These are phyloP conservation scores for Lasioglossum villosulum DNA, from an alignment of 2,888 invertebrate species.

Conservation along the genomic window DNA sequence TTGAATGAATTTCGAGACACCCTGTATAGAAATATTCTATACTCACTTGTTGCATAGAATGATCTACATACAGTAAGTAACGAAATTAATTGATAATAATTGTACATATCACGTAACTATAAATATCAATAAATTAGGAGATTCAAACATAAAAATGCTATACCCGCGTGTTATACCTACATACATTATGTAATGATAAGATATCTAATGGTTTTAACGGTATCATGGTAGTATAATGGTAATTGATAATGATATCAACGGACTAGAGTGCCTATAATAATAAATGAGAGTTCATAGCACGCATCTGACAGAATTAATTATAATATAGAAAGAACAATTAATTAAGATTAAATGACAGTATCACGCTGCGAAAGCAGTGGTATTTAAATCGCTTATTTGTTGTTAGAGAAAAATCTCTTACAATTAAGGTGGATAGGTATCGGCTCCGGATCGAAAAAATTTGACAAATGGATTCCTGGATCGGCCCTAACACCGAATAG, in stretches of 20 bases:
- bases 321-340: not conserved
- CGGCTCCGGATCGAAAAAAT: not conserved
- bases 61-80: not conserved
- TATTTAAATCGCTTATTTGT: not conserved
- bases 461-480: constrained; percentile 23
- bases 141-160: not conserved
- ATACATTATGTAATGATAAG: no score
- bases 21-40: no score
- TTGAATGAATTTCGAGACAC: no score
- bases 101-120: not conserved
- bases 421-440: not conserved
- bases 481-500: constrained; percentile 4
- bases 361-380: not conserved
- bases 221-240: no score
- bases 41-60: not conserved
- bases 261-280: not conserved
- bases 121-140: not conserved
- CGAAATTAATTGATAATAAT: not conserved
- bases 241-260: no score
- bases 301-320: not conserved
- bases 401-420: not conserved
- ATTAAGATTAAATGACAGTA: not conserved
- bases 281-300: not conserved
- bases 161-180: no score
- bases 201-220: no score